Conservation (phyloP, 2,113 vertebrate species). For the Butorides virescens region DNA sequence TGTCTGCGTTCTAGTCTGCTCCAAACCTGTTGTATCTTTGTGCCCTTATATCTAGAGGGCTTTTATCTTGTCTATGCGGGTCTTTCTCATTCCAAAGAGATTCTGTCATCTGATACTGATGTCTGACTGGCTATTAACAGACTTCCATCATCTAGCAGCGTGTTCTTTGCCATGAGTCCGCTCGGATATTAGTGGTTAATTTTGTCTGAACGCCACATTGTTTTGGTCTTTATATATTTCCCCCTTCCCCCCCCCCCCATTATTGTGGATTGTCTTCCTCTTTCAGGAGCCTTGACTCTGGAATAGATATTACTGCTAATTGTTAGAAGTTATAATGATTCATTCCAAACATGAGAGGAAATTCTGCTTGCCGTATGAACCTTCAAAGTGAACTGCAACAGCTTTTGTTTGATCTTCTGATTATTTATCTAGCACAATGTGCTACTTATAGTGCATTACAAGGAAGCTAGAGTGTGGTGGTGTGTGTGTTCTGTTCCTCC, state of each 20-base stretch:
- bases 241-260: background rate
- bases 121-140: background rate
- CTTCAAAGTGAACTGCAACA: background rate
- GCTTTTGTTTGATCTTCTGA: conserved; percentile 35
- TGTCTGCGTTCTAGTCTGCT: background rate
- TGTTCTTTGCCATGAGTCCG: background rate
- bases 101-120: background rate
- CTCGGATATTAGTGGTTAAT: background rate
- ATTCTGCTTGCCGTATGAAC: background rate
- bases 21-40: background rate
- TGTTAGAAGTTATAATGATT: background rate
- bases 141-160: background rate
- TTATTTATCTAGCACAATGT: conserved; percentile 1
- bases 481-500: conserved; percentile 30
- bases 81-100: background rate
- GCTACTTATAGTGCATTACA: conserved; percentile 29
- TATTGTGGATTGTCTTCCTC: background rate
- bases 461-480: conserved; percentile 12
- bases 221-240: background rate
- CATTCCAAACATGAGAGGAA: background rate
- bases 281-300: background rate
- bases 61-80: background rate
- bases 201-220: background rate
- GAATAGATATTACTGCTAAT: background rate
- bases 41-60: background rate